Evolutionary conservation across 2,113 vertebrate genomes (phyloP).

Genomic region (Peucedramus taeniatus): DNA sequence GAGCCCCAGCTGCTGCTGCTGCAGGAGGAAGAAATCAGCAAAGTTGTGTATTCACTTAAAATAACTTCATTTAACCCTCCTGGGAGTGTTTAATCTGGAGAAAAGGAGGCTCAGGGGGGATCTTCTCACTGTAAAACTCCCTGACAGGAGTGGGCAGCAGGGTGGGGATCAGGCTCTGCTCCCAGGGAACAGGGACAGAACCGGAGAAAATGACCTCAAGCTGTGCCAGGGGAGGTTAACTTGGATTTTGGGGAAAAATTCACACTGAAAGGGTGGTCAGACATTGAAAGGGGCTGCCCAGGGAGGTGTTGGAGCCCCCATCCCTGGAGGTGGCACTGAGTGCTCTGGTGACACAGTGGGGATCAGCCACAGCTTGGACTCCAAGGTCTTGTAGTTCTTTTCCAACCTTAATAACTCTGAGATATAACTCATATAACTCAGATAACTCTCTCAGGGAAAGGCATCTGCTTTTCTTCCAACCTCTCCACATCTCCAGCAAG

Average conservation of each 20-base stretch:
- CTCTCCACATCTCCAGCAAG: neutral
- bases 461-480: neutral
- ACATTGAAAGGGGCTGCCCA: neutral
- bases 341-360: neutral
- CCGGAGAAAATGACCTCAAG: fast-evolving
- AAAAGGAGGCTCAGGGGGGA: neutral
- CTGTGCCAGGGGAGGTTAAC: neutral
- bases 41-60: neutral
- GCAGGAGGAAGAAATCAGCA: neutral
- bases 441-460: neutral
- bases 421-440: too few relatives aligned
- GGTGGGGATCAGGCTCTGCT: fast-evolving
- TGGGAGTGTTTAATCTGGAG: neutral
- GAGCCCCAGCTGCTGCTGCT: neutral
- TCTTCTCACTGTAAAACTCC: neutral
- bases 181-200: neutral
- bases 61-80: neutral
- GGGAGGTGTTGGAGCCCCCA: neutral
- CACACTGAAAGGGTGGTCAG: neutral
- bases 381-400: fast-evolving
- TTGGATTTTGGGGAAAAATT: neutral
- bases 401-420: neutral
- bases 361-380: fast-evolving
- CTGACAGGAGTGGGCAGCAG: neutral
- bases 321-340: neutral